Evolutionary conservation across 1,140 invertebrate genomes (phyloP).

Genomic region (Caerostris extrusa): DNA sequence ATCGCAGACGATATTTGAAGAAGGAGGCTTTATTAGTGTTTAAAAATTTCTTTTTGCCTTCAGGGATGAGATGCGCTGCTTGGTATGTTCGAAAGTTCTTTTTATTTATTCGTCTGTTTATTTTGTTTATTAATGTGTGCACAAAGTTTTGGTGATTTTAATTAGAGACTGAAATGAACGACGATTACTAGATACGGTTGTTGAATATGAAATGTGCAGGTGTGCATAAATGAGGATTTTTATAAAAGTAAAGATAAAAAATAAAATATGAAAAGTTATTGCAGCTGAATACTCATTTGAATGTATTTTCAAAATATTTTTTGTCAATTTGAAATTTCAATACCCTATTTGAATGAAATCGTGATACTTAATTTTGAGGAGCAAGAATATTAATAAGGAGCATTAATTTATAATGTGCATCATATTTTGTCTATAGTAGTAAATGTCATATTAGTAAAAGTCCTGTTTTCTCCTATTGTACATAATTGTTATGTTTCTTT

Average conservation of each 20-base stretch:
- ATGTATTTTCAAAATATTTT: neutral
- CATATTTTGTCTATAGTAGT: too few species aligned
- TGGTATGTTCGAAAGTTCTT: neutral
- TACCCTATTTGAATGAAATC: too few species aligned
- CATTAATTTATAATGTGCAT: too few species aligned
- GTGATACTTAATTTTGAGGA: too few species aligned
- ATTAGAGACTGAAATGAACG: neutral
- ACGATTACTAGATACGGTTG: neutral
- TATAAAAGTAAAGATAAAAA: too few species aligned
- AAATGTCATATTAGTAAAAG: too few species aligned
- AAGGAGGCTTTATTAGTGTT: constrained; percentile 42
- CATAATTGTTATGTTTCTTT: too few species aligned
- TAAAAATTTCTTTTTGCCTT: neutral
- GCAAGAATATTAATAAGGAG: too few species aligned
- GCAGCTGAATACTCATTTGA: neutral
- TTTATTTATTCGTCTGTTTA: neutral
- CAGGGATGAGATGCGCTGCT: neutral
- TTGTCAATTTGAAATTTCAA: neutral
- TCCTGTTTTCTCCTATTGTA: too few species aligned
- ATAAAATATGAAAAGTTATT: too few species aligned
- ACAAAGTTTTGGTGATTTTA: neutral
- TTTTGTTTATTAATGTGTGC: neutral
- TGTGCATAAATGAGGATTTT: neutral
- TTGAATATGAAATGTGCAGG: neutral
- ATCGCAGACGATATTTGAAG: neutral